Base-by-base conservation (phyloP, 2,888 invertebrate species). In the Gandaritis pyraliata region DNA sequence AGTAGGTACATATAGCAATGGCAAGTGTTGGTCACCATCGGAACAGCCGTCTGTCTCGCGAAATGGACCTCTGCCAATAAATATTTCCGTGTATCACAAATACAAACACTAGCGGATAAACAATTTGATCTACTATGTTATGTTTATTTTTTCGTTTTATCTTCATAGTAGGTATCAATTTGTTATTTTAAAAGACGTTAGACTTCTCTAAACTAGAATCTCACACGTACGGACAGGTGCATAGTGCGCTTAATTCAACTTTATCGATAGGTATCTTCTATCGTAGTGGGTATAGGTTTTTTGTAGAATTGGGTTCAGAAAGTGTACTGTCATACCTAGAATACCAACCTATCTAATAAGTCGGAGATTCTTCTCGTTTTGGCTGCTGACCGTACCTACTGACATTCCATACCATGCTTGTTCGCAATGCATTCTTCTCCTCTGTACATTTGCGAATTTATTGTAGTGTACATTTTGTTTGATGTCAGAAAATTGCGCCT, bases 401-500 rank as follows among this genome's bases (percentile, higher is more conserved):
- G 50, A 77, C 78, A 81, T 80, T 80, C 78, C 75, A 75, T 67
- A 71, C 69, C 43, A 16, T 16, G 69, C 71, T 33, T 8, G 33
- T 8, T 72, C 70, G 69, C 76, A 65, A 70, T 68, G 72, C 72
- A 71, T 75, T 65, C 67, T 61, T 13, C 61, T 61, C 70, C 69
- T 77, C 54, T 65, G 72, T 65, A 72, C 12, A 33, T 50, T 80
- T 78, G 77, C 74, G 52, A 74, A 77, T 70, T 70, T 16, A 16
- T 43, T 43, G 10, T 74, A 75, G 71, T 72, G 69, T 72, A 62
- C 68, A 61, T 74, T 76, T 55, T 67, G 51, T 68, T 78, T 75
- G 13, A 54, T 54, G 39, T 33, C 75, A 72, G 74, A 83, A 85
- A 81, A 83, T 84, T 85, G 83, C 75, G 80, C 58, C 55, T 53